Evolutionary conservation across 2,888 invertebrate species (phyloP), one percentile per base, ranked within the genome.

Genomic region (Pteria penguin): DNA sequence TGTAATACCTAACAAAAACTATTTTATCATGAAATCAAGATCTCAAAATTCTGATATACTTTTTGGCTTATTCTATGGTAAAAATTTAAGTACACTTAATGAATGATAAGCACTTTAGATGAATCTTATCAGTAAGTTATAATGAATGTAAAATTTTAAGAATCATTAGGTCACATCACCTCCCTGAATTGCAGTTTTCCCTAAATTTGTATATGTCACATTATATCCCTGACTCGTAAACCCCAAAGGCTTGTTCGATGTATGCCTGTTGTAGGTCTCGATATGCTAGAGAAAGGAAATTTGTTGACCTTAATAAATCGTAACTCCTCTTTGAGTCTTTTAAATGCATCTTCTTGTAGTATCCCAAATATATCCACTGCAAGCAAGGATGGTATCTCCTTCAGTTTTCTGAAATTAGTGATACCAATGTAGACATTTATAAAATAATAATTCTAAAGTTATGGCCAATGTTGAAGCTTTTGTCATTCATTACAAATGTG

Each of bases 161-260:
- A n/a, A n/a, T n/a, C n/a, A n/a, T n/a, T n/a, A n/a, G n/a, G n/a
- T n/a, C n/a, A n/a, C n/a, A 45, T 45, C 8, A 11, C 45, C 45
- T 45, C 8, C 18, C 8, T 45, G 45, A 45, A 18, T 45, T 11
- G 45, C 45, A 45, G 8, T 8, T 45, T 14, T 11, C 18, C 8
- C 18, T 45, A 45, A 8, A 11, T 8, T 14, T 45, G 24, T 18
- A 55, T 18, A 5, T 24, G 29, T 70, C 36, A 75, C 4, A 75
- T 36, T 61, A 76, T 84, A 57, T 90, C 91, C 58, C 91, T 75
- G 5, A 90, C 90, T 70, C 96, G 93, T 31, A 96, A 93, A 0
- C 96, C 96, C 98, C 98, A 98, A 90, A 98, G 96, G 29, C 96
- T 97, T 0, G 97, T 97, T 84, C 97, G 94, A 79, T 96, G 93